Evolutionary conservation across 2,113 vertebrate species (phyloP).

Genomic region (Rhinolophus sinicus): DNA sequence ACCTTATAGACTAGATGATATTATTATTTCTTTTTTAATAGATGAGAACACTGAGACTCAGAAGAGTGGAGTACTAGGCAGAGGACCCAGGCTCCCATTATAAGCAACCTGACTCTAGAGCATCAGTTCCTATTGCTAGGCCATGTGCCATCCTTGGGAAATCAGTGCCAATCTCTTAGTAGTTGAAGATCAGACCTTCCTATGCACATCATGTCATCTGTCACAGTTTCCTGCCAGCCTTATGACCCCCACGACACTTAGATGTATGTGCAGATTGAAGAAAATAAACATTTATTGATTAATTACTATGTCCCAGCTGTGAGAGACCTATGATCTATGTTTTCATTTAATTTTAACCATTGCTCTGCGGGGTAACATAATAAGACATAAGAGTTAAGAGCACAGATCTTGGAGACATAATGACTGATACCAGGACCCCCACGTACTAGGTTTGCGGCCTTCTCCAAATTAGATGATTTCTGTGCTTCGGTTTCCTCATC

Average conservation of each 20-base stretch:
- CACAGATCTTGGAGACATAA: background rate
- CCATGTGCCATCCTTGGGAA: background rate
- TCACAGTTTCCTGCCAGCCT: background rate
- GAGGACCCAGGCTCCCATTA: background rate
- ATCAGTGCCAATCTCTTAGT: too few relatives aligned
- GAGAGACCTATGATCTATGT: background rate
- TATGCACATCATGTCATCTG: background rate
- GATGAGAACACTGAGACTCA: background rate
- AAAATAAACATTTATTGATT: background rate
- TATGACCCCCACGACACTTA: background rate
- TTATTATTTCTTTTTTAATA: background rate
- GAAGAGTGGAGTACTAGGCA: background rate
- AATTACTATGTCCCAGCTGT: background rate
- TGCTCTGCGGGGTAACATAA: background rate
- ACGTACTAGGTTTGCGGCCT: background rate
- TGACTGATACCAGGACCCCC: background rate
- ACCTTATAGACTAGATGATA: background rate
- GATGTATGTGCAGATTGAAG: background rate
- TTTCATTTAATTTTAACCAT: background rate
- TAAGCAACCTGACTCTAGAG: too few relatives aligned
- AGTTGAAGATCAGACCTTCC: background rate
- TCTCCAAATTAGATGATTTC: background rate
- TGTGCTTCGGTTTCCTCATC: background rate
- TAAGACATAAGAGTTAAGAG: background rate
- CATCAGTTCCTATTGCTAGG: background rate